These are phyloP conservation scores for Sylvilagus bachmani DNA, from an alignment of 2,113 vertebrate genomes.

Conservation along the genomic window DNA sequence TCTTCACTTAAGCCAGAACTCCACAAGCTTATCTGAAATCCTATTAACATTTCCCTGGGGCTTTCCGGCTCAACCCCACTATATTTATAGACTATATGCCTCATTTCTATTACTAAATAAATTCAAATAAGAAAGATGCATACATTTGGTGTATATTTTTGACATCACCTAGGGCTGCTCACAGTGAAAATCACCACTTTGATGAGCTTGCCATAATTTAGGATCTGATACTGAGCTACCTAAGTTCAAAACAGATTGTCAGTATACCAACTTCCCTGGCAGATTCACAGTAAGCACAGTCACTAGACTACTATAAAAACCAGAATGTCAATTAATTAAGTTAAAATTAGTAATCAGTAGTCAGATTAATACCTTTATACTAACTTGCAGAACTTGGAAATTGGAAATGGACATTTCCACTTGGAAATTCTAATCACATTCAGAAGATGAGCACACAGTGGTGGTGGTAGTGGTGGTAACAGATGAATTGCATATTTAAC, in stretches of 20 bases:
- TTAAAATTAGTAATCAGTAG: not conserved
- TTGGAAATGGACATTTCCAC: not conserved
- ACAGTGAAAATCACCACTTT: conserved; percentile 17
- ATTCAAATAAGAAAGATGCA: conserved; percentile 26
- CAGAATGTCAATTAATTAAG: not conserved
- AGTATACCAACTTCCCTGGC: not conserved
- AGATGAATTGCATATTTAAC: not conserved
- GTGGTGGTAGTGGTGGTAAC: no score
- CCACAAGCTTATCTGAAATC: conserved; percentile 31
- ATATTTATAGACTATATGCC: not conserved
- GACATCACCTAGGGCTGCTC: not conserved
- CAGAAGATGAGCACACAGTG: not conserved
- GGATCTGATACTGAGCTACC: not conserved
- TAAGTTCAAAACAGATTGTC: conserved; percentile 36
- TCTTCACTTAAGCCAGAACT: not conserved
- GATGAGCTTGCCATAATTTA: not conserved
- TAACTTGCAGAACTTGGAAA: not conserved
- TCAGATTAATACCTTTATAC: conserved; percentile 14
- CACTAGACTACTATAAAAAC: not conserved
- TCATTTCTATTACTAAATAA: not conserved
- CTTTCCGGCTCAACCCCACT: not conserved
- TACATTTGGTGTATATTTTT: not conserved
- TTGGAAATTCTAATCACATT: not conserved
- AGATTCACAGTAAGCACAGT: not conserved
- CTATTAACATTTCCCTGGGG: not conserved